These are phyloP conservation scores for Microctenopoma steveboyesi DNA, from an alignment of 2,797 vertebrate species.

Conservation along the genomic window DNA sequence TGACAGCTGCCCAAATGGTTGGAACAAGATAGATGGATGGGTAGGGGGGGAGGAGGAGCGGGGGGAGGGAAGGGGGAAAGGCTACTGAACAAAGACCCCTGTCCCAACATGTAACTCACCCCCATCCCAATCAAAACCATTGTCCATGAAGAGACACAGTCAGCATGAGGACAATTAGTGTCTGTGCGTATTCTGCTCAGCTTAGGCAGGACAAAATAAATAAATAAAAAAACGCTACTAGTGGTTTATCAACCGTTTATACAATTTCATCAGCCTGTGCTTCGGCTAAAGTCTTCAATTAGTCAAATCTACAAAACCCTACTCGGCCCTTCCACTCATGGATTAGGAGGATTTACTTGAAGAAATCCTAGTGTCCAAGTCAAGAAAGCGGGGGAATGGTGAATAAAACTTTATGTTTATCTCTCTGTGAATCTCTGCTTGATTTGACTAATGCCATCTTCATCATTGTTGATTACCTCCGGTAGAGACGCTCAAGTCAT, in stretches of 20 bases:
- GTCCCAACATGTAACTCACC: constrained; percentile 79
- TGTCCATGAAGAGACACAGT: constrained; percentile 73
- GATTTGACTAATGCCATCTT: neutral
- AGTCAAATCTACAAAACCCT: constrained; percentile 66
- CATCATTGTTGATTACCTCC: neutral
- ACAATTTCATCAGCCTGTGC: constrained; percentile 18
- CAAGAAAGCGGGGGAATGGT: constrained; percentile 47
- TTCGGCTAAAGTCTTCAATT: constrained; percentile 21
- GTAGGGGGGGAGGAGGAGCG: constrained; percentile 68
- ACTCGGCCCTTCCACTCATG: constrained; percentile 50
- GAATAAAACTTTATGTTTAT: constrained; percentile 34
- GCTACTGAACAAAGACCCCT: constrained; percentile 84
- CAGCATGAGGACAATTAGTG: constrained; percentile 77
- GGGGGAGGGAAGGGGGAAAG: constrained; percentile 74
- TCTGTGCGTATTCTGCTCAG: constrained; percentile 71
- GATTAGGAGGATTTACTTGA: constrained; percentile 75
- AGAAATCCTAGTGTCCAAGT: constrained; percentile 74
- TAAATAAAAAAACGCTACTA: constrained; percentile 11
- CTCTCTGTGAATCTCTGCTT: constrained; percentile 23
- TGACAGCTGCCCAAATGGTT: constrained; percentile 89
- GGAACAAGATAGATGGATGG: constrained; percentile 81
- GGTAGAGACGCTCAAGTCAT: neutral
- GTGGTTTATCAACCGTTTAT: constrained; percentile 3
- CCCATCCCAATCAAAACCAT: constrained; percentile 78
- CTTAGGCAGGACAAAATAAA: constrained; percentile 44